Evolutionary conservation across 2,797 vertebrate species (phyloP).

Genomic region (Phalanger gymnotis): DNA sequence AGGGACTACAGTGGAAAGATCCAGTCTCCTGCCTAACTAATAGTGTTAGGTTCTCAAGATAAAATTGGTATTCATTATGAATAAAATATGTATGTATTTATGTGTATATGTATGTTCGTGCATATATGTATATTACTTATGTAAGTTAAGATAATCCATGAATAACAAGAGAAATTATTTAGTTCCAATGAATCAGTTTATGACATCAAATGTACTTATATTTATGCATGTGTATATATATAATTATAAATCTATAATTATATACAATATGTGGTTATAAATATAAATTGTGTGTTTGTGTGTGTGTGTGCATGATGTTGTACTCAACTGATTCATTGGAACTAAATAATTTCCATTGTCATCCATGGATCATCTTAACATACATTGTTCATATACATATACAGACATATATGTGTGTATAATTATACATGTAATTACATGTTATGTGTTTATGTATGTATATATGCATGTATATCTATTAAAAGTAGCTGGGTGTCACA

Average conservation of each 20-base stretch:
- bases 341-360: slow-evolving; percentile 46
- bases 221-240: neutral
- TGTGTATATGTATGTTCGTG: neutral
- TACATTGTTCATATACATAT: neutral
- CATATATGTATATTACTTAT: neutral
- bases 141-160: slow-evolving; percentile 46
- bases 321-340: slow-evolving; percentile 59
- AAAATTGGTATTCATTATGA: slow-evolving; percentile 52
- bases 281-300: neutral
- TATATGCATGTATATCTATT: neutral
- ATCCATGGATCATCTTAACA: slow-evolving; percentile 51
- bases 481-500: neutral
- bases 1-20: neutral
- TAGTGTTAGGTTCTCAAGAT: slow-evolving; percentile 22
- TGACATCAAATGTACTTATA: slow-evolving; percentile 33
- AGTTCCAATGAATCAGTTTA: slow-evolving; percentile 60
- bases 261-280: neutral
- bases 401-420: neutral
- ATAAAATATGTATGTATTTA: neutral
- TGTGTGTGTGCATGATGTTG: slow-evolving; percentile 20
- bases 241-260: neutral
- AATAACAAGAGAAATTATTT: slow-evolving; percentile 44
- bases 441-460: too few species aligned
- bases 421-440: neutral
- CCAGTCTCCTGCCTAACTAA: neutral